phyloP scores from a whole-genome alignment of 1,140 invertebrate species.

The Charaxes varanes region DNA sequence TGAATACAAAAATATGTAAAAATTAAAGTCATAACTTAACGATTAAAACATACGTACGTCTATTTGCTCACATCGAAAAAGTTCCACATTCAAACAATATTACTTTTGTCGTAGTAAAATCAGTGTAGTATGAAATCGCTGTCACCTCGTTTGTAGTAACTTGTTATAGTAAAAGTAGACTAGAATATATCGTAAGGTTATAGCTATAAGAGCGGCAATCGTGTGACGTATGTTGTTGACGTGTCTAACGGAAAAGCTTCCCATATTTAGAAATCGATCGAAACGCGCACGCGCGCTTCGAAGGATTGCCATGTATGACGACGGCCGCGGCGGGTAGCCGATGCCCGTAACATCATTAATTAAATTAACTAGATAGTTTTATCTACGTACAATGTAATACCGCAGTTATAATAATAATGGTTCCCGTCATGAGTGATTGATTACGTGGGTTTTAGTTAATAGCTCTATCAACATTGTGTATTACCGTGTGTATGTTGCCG shows the following conservation, averaged over 20 bases:
- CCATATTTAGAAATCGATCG: constrained; percentile 46
- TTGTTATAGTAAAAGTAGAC: constrained; percentile 11
- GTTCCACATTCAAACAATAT: too few species aligned
- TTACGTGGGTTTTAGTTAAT: too few species aligned
- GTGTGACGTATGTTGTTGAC: constrained; percentile 1
- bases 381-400: too few species aligned
- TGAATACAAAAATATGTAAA: too few species aligned
- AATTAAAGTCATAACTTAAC: too few species aligned
- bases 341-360: constrained; percentile 20
- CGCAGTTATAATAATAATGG: too few species aligned
- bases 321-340: constrained; percentile 5
- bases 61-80: too few species aligned
- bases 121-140: neutral
- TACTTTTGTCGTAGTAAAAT: constrained; percentile 4
- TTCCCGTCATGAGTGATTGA: too few species aligned
- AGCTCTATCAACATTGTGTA: too few species aligned
- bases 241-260: constrained; percentile 36
- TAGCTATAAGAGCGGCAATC: constrained; percentile 16
- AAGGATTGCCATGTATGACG: constrained; percentile 14
- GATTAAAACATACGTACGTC: too few species aligned
- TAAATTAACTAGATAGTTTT: neutral
- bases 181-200: neutral
- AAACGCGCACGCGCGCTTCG: constrained; percentile 36
- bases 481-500: too few species aligned
- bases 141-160: constrained; percentile 6